These are phyloP conservation scores for Slavum lentiscoides DNA, from an alignment of 2,888 invertebrate genomes.

Conservation along the genomic window DNA sequence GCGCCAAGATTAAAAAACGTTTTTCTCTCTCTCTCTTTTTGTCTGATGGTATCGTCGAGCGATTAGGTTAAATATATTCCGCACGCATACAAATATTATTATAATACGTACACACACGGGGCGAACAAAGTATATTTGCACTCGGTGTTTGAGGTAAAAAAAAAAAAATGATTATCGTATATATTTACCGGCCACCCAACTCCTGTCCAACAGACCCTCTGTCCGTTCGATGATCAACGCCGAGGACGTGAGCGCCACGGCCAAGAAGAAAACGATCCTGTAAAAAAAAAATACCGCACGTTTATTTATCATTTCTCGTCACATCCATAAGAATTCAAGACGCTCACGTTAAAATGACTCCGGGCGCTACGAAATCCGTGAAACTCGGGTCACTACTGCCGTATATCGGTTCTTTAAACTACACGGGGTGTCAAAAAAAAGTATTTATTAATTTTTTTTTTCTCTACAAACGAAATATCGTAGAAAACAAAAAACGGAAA, in stretches of 20 bases:
- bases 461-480: neutral
- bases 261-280: slow-evolving; percentile 95
- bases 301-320: neutral
- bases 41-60: too few species aligned
- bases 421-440: slow-evolving; percentile 56
- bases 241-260: slow-evolving; percentile 90
- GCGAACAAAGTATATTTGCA: too few species aligned
- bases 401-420: slow-evolving; percentile 86
- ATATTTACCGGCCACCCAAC: slow-evolving; percentile 78
- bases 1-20: too few species aligned
- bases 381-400: slow-evolving; percentile 88
- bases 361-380: slow-evolving; percentile 94
- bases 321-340: neutral
- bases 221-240: slow-evolving; percentile 87
- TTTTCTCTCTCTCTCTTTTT: too few species aligned
- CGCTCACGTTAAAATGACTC: slow-evolving; percentile 88
- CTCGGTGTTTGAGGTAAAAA: too few species aligned
- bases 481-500: neutral
- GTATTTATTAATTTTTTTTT: neutral
- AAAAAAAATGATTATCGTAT: too few species aligned
- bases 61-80: too few species aligned
- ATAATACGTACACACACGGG: too few species aligned
- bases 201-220: slow-evolving; percentile 88
- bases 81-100: too few species aligned
- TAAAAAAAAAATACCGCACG: slow-evolving; percentile 53